These are phyloP conservation scores for Aleiodes testaceus DNA, from an alignment of 2,888 invertebrate species.

Conservation along the genomic window DNA sequence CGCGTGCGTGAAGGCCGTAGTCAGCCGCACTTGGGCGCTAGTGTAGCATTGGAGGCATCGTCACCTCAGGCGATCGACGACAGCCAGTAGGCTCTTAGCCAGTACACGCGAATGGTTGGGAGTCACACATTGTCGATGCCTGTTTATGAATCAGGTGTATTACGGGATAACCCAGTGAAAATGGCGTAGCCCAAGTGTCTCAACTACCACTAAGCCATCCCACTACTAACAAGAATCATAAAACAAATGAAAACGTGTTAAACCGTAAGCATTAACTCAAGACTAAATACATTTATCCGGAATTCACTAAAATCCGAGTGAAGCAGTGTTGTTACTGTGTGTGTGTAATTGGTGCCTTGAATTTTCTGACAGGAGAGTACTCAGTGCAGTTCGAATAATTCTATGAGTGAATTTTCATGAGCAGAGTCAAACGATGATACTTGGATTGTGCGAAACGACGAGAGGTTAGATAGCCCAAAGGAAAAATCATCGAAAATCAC, in stretches of 20 bases:
- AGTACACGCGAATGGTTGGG: slow-evolving; percentile 56
- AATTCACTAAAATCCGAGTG: no score
- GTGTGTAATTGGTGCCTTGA: no score
- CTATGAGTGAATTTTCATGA: no score
- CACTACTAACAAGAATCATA: not conserved
- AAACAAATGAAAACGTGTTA: not conserved
- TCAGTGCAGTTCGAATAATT: no score
- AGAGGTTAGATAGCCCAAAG: no score
- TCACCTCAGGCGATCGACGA: slow-evolving; percentile 21
- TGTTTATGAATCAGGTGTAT: slow-evolving; percentile 46
- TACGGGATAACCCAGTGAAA: slow-evolving; percentile 53
- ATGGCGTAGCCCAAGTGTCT: slow-evolving; percentile 60
- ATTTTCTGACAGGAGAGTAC: no score
- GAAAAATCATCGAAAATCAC: not conserved
- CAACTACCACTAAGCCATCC: not conserved
- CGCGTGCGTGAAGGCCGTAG: not conserved
- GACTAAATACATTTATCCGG: no score
- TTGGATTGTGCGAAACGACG: no score
- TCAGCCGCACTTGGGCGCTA: not conserved
- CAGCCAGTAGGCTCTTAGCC: slow-evolving; percentile 60
- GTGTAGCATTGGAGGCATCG: slow-evolving; percentile 11
- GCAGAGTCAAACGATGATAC: not conserved
- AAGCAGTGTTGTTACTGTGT: no score
- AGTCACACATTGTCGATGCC: slow-evolving; percentile 8
- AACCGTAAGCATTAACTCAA: not conserved